phyloP scores from a whole-genome alignment of 2,888 invertebrate genomes.

The Gastracanthus pulcherrimus region DNA sequence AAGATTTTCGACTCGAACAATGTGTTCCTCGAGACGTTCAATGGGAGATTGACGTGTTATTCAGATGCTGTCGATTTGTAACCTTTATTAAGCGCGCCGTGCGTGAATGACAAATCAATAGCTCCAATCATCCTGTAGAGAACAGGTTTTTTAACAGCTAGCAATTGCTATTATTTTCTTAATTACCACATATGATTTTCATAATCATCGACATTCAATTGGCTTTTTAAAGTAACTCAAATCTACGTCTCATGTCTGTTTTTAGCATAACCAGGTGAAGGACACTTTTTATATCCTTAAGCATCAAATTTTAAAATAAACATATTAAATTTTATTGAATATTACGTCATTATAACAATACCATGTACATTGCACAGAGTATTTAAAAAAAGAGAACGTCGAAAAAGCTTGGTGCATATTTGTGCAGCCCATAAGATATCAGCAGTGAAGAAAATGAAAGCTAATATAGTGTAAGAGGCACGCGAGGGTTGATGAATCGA shows the following conservation, averaged over 20 bases:
- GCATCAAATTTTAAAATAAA: background rate
- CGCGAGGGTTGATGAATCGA: background rate
- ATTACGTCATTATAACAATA: too few species aligned
- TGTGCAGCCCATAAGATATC: too few species aligned
- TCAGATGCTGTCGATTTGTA: background rate
- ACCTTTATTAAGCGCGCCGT: background rate
- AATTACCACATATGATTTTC: background rate
- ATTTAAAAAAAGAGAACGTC: too few species aligned
- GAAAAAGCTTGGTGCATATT: too few species aligned
- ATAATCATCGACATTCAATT: background rate
- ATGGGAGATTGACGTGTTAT: slow-evolving; percentile 10
- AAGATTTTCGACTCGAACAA: background rate
- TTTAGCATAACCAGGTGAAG: background rate
- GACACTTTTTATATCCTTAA: background rate
- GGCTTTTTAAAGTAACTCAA: too few species aligned
- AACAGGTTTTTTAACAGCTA: background rate
- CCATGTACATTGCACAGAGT: too few species aligned
- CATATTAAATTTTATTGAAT: too few species aligned
- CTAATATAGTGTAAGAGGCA: background rate
- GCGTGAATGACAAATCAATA: slow-evolving; percentile 32
- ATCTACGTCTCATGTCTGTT: too few species aligned
- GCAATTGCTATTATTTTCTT: background rate
- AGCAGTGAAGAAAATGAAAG: background rate
- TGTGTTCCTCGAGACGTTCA: background rate
- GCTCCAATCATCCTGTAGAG: background rate